A percentile compares a stretch with the other conserved stretches of the same genome.
Conservation (phyloP, 1,140 invertebrate genomes). For the Pteromalus puparum region DNA sequence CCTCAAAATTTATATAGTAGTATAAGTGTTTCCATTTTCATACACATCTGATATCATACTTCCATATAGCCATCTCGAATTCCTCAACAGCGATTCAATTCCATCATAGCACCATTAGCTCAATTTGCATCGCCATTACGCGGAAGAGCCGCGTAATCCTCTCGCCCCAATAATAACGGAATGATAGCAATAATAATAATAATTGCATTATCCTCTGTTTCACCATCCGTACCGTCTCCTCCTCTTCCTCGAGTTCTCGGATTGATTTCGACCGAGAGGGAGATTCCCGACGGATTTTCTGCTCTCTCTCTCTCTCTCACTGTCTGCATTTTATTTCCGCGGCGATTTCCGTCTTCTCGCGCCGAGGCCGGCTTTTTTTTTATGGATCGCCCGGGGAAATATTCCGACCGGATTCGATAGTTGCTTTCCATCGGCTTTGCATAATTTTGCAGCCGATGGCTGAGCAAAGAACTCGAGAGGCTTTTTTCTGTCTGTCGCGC, state of each 20-base stretch:
- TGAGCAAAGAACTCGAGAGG: background rate
- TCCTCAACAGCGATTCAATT: background rate
- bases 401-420: slow-evolving; percentile 38
- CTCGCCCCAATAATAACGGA: background rate
- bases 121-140: background rate
- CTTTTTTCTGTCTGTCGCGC: background rate
- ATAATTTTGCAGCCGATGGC: slow-evolving; percentile 24
- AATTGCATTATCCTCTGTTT: slow-evolving; percentile 17
- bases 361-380: background rate
- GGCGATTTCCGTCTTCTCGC: slow-evolving; percentile 22
- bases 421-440: slow-evolving; percentile 35
- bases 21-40: too few relatives aligned
- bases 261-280: slow-evolving; percentile 26
- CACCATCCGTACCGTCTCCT: too few relatives aligned
- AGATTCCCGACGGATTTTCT: slow-evolving; percentile 15
- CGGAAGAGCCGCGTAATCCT: background rate
- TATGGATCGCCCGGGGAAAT: slow-evolving; percentile 40
- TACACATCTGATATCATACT: too few relatives aligned
- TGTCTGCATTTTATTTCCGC: slow-evolving; percentile 39
- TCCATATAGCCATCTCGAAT: too few relatives aligned
- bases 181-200: slow-evolving; percentile 9
- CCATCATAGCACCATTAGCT: background rate
- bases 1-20: too few relatives aligned
- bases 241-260: slow-evolving; percentile 2
- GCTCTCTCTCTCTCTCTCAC: background rate